Evolutionary conservation across 1,140 invertebrate genomes (phyloP), one percentile per base, ranked within the genome.

Genomic region (Colletes latitarsis): DNA sequence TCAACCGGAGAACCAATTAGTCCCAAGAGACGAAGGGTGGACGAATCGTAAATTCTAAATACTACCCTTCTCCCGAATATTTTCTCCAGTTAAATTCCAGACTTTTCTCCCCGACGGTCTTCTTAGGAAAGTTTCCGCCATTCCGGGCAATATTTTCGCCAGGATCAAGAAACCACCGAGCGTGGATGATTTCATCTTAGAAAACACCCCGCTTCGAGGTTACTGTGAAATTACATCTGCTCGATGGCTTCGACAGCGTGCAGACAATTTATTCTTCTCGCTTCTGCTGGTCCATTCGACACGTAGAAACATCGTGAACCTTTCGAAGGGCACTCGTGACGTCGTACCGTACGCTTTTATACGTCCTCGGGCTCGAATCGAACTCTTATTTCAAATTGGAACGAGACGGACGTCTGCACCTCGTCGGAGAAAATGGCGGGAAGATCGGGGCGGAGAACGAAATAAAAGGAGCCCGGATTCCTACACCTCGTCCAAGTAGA

Each of bases 1-100:
- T 64, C 19, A 21, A 39, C 6, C 9, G 49, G 19, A 15, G 12
- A 58, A 72, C 8, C 77, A 72, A 84, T 85, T 79, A 76, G 58
- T 30, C 83, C 62, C 55, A 10, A 17, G 68, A 15, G 57, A 78
- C 58, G 17, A 14, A 17, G 53, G 30, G n/a, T 60, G 15, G 60
- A 64, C 17, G 46, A 46, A 43, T 81, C 67, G 62, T 85, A 84
- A 71, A 85, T 81, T 58, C 66, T 39, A 19, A 46, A 71, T 67
- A 41, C 14, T 10, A 30, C 21, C 21, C 17, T 57, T 46, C 14
- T 21, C 52, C 19, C 52, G 15, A 52, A 49, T 64, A 70, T 74
- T 69, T 72, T 39, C 60, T 43, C 57, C 41, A 15, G n/a, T 43
- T 15, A 14, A 43, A 17, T 58, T 43, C 30, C 41, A n/a, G 41